phyloP scores from a whole-genome alignment of 35 echinoderm and acorn worm genomes.

The Hemicentrotus pulcherrimus region DNA sequence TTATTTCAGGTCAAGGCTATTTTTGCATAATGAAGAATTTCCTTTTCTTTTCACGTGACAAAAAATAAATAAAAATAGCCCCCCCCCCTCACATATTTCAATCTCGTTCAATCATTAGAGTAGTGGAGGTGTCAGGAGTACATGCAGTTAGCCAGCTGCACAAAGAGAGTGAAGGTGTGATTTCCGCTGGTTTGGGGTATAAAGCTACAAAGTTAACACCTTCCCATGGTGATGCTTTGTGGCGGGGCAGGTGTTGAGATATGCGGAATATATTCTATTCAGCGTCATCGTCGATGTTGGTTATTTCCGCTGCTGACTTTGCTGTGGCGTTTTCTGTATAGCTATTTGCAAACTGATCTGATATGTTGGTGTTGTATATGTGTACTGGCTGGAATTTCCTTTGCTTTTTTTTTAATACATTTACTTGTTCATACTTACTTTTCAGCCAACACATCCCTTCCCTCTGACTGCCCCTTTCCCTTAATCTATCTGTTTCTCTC shows the following conservation, averaged over 20 bases:
- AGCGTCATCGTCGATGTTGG: neutral
- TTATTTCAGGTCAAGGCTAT: constrained; percentile 3
- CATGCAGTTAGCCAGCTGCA: neutral
- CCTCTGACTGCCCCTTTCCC: too few relatives aligned
- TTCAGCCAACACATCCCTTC: neutral
- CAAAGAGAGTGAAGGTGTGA: neutral
- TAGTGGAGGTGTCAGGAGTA: neutral
- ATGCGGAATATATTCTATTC: neutral
- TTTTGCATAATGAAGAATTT: neutral
- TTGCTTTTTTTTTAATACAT: neutral
- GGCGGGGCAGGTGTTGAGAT: neutral
- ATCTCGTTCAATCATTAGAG: neutral
- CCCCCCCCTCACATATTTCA: neutral
- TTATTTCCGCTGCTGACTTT: neutral
- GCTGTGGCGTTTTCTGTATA: neutral
- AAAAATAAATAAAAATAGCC: neutral
- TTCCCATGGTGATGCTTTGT: neutral
- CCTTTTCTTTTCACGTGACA: neutral
- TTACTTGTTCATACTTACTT: neutral
- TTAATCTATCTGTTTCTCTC: neutral
- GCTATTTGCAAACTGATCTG: neutral
- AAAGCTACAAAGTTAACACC: constrained; percentile 18
- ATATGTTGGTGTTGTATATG: neutral
- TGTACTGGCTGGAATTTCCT: neutral
- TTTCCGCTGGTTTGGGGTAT: neutral